phyloP scores from a whole-genome alignment of 2,888 invertebrate species.

The Drepanosiphum platanoidis region DNA sequence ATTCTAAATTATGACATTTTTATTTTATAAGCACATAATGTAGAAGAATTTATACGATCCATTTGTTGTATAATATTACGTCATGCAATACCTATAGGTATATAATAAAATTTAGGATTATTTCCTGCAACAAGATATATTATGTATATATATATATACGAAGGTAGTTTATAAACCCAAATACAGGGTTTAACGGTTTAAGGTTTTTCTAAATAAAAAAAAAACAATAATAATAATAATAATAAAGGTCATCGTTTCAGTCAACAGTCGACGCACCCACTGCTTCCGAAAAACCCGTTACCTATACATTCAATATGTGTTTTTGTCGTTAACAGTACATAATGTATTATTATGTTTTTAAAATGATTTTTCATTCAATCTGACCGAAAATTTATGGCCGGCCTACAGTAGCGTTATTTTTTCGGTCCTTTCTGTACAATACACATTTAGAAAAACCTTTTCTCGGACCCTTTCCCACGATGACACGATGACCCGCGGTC shows the following conservation, averaged over 20 bases:
- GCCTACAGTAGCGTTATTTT: constrained; percentile 42
- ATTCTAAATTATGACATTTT: not conserved
- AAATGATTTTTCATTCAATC: constrained; percentile 32
- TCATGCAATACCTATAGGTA: too few relatives aligned
- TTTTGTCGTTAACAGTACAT: constrained; percentile 13
- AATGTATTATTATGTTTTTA: constrained; percentile 37
- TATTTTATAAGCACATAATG: not conserved
- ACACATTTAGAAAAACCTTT: constrained; percentile 25
- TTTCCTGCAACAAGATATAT: not conserved
- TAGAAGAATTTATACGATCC: too few relatives aligned
- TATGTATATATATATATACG: too few relatives aligned
- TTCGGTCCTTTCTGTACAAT: not conserved
- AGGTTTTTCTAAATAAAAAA: constrained; percentile 15
- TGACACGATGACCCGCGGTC: constrained; percentile 50
- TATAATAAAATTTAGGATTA: not conserved
- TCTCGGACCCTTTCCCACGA: constrained; percentile 55
- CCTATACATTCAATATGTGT: not conserved
- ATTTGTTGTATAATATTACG: too few relatives aligned
- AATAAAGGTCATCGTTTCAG: constrained; percentile 33
- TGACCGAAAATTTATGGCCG: constrained; percentile 31
- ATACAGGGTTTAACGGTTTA: constrained; percentile 8
- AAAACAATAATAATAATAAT: constrained; percentile 31
- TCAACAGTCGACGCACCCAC: constrained; percentile 49
- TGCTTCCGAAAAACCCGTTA: constrained; percentile 61
- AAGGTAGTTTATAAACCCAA: not conserved